Evolutionary conservation across 2,797 vertebrate species (phyloP), one percentile per base, ranked within the genome.

Genomic region (Lindbergichthys nudifrons): DNA sequence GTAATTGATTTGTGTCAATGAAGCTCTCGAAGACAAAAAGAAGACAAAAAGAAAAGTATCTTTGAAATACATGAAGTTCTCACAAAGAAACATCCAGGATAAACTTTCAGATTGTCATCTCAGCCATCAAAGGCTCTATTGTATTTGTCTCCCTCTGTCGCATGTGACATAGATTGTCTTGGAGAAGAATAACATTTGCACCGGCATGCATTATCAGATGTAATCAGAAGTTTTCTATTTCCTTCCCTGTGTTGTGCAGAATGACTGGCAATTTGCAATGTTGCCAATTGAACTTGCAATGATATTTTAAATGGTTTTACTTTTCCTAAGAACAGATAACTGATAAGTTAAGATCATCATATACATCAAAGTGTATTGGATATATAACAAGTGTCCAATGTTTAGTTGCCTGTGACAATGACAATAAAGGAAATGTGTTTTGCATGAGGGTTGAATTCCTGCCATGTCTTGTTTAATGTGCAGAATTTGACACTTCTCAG

Each of bases 281-380:
- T 1, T 51, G 60, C 42, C 65, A 73, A 45, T 2, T 60, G 18
- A 53, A 30, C 15, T 42, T 13, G 12, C 0, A 42, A 23, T 43
- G 7, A 48, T 23, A 2, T 45, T 46, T 26, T 18, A 45, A 18
- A 6, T 19, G 21, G 47, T 13, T 71, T 16, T 46, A 16, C 18
- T 48, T 73, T 48, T 48, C 60, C 45, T 62, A 2, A 11, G n/a
- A 65, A n/a, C 50, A 66, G 61, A 63, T 73, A 41, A 30, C 10
- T 19, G 41, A 66, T 42, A 46, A 73, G 26, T 61, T 61, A 5
- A 26, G 43, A 4, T 65, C 4, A 4, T 11, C 3, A 26, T 3
- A 15, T 5, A 18, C 65, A 47, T 43, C 7, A 47, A 15, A 61
- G 10, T 1, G 50, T 10, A 41, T 0, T 26, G 26, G 21, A 46